Conservation (phyloP, 2,797 vertebrate genomes). For the Dallia pectoralis region DNA sequence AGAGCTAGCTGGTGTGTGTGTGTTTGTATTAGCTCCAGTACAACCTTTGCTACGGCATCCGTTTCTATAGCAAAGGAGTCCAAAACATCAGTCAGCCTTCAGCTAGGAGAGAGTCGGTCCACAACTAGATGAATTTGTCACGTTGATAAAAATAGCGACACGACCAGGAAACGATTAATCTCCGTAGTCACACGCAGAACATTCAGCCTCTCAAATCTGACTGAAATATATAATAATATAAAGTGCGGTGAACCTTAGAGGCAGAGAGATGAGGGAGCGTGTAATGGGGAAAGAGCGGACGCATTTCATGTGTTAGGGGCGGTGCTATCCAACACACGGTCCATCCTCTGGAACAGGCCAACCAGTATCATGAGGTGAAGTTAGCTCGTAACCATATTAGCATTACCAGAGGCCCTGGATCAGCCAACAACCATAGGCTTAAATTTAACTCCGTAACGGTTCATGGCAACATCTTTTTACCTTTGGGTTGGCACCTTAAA, state of each 20-base stretch:
- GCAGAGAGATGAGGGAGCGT: background rate
- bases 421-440: background rate
- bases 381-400: background rate
- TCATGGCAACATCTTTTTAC: background rate
- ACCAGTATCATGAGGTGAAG: background rate
- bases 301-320: background rate
- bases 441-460: background rate
- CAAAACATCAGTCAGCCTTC: background rate
- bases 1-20: no score
- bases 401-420: background rate
- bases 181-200: background rate
- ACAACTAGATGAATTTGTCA: background rate
- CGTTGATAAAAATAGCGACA: background rate
- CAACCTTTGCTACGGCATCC: no score
- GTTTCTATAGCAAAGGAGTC: no score
- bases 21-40: background rate
- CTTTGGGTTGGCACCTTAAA: background rate
- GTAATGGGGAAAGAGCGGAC: background rate
- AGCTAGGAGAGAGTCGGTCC: background rate
- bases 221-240: background rate
- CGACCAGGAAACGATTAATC: background rate
- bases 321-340: background rate
- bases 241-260: background rate
- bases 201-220: background rate
- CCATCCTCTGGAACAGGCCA: background rate